A percentile compares a stretch with the other conserved stretches of the same genome.
Conservation (phyloP, 2,797 vertebrate genomes). For the Potorous gilbertii region DNA sequence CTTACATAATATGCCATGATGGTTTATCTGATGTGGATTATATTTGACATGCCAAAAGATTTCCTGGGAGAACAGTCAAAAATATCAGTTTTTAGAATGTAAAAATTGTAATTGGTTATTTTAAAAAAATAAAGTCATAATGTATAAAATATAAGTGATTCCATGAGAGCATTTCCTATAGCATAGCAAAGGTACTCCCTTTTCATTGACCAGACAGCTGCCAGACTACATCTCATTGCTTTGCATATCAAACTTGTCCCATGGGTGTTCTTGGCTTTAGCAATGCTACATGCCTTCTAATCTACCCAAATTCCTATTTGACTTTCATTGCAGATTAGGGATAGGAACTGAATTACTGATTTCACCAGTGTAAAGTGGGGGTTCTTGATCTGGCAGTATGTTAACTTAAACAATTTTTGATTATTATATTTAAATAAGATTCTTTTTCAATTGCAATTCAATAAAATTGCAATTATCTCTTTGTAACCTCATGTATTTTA, state of each 20-base stretch:
- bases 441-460: background rate
- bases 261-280: background rate
- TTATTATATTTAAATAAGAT: background rate
- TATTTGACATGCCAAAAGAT: background rate
- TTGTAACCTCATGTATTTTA: background rate
- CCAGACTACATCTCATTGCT: background rate
- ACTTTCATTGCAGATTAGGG: background rate
- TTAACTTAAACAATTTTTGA: background rate
- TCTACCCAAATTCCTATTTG: slow-evolving; percentile 16
- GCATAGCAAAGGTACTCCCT: background rate
- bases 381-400: background rate
- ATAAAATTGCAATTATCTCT: background rate
- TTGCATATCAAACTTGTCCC: background rate
- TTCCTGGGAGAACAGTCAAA: slow-evolving; percentile 43
- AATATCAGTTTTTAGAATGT: slow-evolving; percentile 48
- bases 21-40: slow-evolving; percentile 5
- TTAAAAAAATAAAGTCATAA: slow-evolving; percentile 55
- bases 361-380: background rate
- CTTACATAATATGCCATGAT: background rate
- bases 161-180: slow-evolving; percentile 50
- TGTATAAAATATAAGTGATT: slow-evolving; percentile 33
- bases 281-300: background rate
- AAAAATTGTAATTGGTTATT: slow-evolving; percentile 50
- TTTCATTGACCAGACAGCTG: background rate
- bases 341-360: background rate